Percentiles rank a stretch among this genome's conserved stretches.
phyloP scores from a whole-genome alignment of 2,888 invertebrate genomes.

The Oscheius sp. region DNA sequence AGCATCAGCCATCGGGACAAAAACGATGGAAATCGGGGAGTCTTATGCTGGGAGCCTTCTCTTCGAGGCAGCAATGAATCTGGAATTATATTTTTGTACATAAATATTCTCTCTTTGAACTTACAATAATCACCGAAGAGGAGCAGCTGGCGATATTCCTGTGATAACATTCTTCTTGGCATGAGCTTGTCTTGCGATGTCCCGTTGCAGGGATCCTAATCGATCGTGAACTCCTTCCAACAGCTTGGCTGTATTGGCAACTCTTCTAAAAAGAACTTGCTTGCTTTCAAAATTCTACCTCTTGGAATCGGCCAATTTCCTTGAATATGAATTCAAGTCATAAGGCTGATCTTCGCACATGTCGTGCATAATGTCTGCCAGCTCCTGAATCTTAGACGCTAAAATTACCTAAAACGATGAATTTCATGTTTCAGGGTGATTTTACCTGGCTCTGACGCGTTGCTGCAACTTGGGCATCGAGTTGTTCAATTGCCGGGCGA shows the following conservation, averaged over 20 bases:
- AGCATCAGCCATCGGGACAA: constrained; percentile 27
- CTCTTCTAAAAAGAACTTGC: constrained; percentile 17
- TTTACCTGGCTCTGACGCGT: constrained; percentile 36
- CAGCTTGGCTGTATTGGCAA: constrained; percentile 20
- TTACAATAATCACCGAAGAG: constrained; percentile 25
- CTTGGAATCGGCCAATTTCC: constrained; percentile 59
- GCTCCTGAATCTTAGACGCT: constrained; percentile 13
- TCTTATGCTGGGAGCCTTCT: constrained; percentile 60
- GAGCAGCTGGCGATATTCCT: constrained; percentile 33
- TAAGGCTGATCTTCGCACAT: constrained; percentile 56
- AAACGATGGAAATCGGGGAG: constrained; percentile 65
- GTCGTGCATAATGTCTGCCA: constrained; percentile 41
- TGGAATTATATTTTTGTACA: not conserved
- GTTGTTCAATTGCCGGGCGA: constrained; percentile 32
- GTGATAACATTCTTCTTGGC: constrained; percentile 26
- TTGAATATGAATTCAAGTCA: constrained; percentile 53
- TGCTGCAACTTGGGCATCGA: constrained; percentile 36
- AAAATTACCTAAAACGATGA: constrained; percentile 23
- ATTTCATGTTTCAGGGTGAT: not conserved
- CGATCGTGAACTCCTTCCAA: constrained; percentile 53
- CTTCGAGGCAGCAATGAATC: constrained; percentile 7
- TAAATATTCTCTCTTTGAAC: not conserved
- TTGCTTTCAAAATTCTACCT: constrained; percentile 14
- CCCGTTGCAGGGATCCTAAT: constrained; percentile 54
- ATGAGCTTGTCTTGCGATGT: constrained; percentile 57